Evolutionary conservation across 2,888 invertebrate genomes (phyloP), one percentile per base, ranked within the genome.

Genomic region (Agonum fuliginosum): DNA sequence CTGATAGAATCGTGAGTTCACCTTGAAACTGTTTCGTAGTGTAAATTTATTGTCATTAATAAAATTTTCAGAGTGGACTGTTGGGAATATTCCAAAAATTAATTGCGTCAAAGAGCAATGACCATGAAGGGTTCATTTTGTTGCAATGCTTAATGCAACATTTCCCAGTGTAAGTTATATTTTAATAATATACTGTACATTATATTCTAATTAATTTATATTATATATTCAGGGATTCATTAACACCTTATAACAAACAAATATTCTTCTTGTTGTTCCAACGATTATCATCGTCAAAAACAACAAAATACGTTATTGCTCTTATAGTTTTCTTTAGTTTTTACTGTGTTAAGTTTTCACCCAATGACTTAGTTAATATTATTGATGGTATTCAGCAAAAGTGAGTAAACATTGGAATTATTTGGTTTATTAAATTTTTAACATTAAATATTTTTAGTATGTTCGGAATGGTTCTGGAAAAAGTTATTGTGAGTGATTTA

Each of bases 41-140:
- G 10, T 24, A 22, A 22, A 19, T 43, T 43, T 4, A 41, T 67
- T 65, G 34, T 34, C 14, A n/a, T 24, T 51, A 14, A 81, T 81
- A 27, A 71, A 10, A 43, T 79, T 88, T 87, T 2, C 85, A 94
- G 91, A 92, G 91, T 82, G 93, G 94, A 0, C 91, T 98, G 81
- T 88, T 99, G 51, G 99, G 98, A 0, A 95, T 98, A 5, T 99
- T 98, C 87, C 98, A 99, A 86, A 98, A 99, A 87, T 89, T 99
- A 83, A 95, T 99, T 79, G 95, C 97, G 0, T 98, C 98, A 0
- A 98, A 97, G 87, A 90, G 93, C 0, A 96, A 98, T 84, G 99
- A 99, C 86, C 97, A 97, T 83, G 97, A 99, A 87, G 99, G 98
- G 3, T 98, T 99, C 87, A 92, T 94, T 83, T 89, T 99, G 6